Evolutionary conservation across 2,888 invertebrate species (phyloP).

Genomic region (Pollenia labialis): DNA sequence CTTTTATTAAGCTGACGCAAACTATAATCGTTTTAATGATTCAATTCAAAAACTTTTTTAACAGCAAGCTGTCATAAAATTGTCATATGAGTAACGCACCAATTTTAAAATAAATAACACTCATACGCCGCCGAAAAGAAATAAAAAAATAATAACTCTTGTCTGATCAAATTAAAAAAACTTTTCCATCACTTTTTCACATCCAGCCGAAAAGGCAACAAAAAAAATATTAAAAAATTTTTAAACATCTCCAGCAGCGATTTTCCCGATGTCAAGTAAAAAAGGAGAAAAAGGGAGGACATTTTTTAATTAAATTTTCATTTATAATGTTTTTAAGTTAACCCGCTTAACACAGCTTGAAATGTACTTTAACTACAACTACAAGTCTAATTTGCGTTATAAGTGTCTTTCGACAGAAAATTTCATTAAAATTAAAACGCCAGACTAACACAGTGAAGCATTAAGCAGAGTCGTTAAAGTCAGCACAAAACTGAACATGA

Average conservation of each 20-base stretch:
- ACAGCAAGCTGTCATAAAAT: neutral
- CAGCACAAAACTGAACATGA: neutral
- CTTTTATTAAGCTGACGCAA: neutral
- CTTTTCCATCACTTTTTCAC: neutral
- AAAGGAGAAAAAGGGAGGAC: neutral
- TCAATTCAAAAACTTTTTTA: neutral
- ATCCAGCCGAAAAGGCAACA: neutral
- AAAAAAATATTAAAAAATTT: neutral
- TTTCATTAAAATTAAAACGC: neutral
- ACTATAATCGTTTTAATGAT: neutral
- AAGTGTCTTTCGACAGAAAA: neutral
- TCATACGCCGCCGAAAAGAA: neutral
- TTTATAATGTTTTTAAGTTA: neutral
- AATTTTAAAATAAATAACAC: conserved; percentile 13
- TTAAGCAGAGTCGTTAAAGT: no score
- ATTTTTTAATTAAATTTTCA: conserved; percentile 37
- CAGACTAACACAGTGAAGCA: neutral
- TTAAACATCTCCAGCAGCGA: neutral
- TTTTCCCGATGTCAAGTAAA: neutral
- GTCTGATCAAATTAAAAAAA: conserved; percentile 14
- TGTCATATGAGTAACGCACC: neutral
- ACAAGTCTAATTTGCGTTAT: neutral
- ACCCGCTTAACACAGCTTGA: neutral
- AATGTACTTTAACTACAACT: neutral
- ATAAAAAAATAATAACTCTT: neutral